Evolutionary conservation across 1,140 invertebrate genomes (phyloP), one percentile per base, ranked within the genome.

Genomic region (Saccostrea cuccullata): DNA sequence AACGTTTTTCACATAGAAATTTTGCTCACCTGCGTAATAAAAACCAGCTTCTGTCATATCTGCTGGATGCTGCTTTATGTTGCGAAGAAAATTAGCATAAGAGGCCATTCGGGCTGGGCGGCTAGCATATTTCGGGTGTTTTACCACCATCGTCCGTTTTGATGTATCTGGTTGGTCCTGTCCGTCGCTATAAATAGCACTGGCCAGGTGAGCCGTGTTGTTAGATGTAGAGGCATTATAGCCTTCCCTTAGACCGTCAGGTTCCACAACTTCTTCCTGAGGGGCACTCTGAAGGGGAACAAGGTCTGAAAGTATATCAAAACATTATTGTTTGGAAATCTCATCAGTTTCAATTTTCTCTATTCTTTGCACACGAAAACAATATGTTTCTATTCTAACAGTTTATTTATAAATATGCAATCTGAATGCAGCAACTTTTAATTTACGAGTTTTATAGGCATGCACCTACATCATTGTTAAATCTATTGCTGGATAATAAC

Each of bases 151-250:
- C 2, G 30, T 13, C 12, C 4, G 70, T 26, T 0, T 26, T 15
- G 70, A 8, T 5, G 9, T 13, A 6, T 36, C 12, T 2, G 70
- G 30, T 3, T 36, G 70, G 15, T 30, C 26, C 30, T 73, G 70
- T 13, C 70, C 30, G 12, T 30, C 11, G 0, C 70, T 30, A 30
- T 73, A 73, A 30, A 17, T 36, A 36, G 70, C 70, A 30, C 70
- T 73, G 26, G 70, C 23, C 26, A 73, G 70, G 70, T 73, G 70
- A 30, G 70, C 70, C 30, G 70, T 73, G 9, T 73, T 73, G 70
- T 73, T 73, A 11, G 70, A 6, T 12, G 11, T 13, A 30, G 9
- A 26, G 23, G 11, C 70, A 30, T 13, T 1, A 36, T 26, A 15
- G 11, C 26, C 4, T 36, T 13, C 8, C 2, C 9, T 2, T 9